Evolutionary conservation across 2,113 vertebrate species (phyloP).

Genomic region (Hypanus sabinus): DNA sequence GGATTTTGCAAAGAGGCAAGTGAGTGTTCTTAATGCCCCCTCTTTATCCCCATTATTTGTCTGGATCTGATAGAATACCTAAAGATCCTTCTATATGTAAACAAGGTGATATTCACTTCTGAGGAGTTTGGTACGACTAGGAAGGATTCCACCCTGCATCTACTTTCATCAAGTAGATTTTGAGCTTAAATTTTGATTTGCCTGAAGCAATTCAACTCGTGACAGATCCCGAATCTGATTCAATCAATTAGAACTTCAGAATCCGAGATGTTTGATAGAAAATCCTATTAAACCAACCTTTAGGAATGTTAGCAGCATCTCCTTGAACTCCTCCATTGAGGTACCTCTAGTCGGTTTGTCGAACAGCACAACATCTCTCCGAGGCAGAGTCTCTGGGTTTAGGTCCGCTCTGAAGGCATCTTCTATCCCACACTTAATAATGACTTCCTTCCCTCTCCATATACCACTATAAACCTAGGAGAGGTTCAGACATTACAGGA

Average conservation of each 20-base stretch:
- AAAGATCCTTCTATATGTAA: neutral
- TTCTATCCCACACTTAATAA: constrained; percentile 83
- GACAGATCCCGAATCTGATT: neutral
- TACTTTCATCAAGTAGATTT: neutral
- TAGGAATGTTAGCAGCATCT: constrained; percentile 86
- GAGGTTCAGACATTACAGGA: neutral
- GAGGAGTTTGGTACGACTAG: neutral
- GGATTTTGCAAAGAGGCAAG: neutral
- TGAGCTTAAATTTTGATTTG: neutral
- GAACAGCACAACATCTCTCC: constrained; percentile 72
- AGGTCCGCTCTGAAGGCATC: constrained; percentile 58
- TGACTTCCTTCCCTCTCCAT: constrained; percentile 80
- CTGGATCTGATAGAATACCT: neutral
- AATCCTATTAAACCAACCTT: constrained; percentile 60
- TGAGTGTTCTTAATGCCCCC: neutral
- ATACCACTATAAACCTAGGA: constrained; percentile 79
- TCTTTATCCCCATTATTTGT: neutral
- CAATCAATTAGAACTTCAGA: neutral
- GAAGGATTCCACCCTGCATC: neutral
- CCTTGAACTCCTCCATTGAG: constrained; percentile 88
- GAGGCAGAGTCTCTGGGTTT: constrained; percentile 49
- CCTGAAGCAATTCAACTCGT: neutral
- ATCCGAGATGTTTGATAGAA: neutral
- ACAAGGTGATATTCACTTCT: neutral
- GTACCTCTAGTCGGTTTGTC: constrained; percentile 88